Evolutionary conservation across 2,113 vertebrate genomes (phyloP), one percentile per base, ranked within the genome.

Genomic region (Polypterus bichir): DNA sequence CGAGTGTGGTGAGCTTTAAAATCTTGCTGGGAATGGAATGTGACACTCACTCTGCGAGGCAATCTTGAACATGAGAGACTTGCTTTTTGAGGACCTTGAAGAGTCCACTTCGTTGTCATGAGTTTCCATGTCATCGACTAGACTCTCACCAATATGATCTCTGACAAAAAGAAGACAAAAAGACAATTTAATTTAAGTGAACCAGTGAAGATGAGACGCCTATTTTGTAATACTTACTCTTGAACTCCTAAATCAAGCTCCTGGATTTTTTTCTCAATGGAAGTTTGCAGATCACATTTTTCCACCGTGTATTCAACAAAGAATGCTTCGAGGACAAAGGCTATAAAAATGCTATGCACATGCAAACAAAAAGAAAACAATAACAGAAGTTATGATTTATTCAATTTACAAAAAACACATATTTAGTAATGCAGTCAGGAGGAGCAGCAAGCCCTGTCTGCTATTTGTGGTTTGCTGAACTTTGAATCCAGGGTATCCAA

Each of bases 291-390:
- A 68, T 91, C 83, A n/a, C 88, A 89, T 66, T 92, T 96, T 56
- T 89, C 91, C 51, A 96, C 58, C 0, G 91, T 92, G 63, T 96
- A 95, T 53, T 94, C 94, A 70, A 98, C 86, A 64, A 96, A 91
- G 79, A 98, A 98, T 0, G 92, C 93, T 74, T 98, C 94, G 62
- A 96, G 72, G 55, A 97, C 88, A 63, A 98, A 97, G 0, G 93
- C 92, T 70, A 95, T 83, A 0, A 98, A 95, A 73, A 98, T 97
- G n/a, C 94, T 97, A 69, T 9, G 75, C 59, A 60, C 47, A 27
- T 27, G 44, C 0, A 46, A 27, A 47, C 9, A 3, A 71, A 66
- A 64, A 0, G 0, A 67, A 0, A 6, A 58, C 5, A 11, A 68
- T 6, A 60, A 27, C 6, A 55, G 3, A 11, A 5, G 54, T 11